Percentiles rank a stretch among this genome's conserved stretches.
phyloP scores from a whole-genome alignment of 2,113 vertebrate genomes.

The Myrmecobius fasciatus region DNA sequence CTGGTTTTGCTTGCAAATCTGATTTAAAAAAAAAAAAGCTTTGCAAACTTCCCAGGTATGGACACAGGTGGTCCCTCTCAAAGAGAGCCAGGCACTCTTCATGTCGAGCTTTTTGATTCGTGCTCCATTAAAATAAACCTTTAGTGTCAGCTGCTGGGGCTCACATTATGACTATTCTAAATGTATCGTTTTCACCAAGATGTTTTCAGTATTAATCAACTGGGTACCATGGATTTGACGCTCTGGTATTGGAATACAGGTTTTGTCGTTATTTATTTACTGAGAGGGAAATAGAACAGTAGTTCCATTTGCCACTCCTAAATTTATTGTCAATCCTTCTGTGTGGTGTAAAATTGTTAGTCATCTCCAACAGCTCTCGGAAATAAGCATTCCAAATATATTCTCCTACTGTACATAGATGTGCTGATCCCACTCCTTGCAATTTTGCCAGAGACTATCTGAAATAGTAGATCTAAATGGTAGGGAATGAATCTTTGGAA shows the following conservation, averaged over 20 bases:
- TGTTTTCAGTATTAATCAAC: constrained; percentile 71
- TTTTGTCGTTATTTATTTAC: constrained; percentile 82
- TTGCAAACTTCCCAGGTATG: constrained; percentile 72
- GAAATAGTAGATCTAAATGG: constrained; percentile 79
- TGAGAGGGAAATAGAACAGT: constrained; percentile 79
- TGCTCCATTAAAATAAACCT: constrained; percentile 76
- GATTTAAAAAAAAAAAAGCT: constrained; percentile 53
- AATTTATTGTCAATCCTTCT: constrained; percentile 82
- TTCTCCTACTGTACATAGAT: constrained; percentile 80
- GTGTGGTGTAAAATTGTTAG: constrained; percentile 81
- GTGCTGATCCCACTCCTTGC: constrained; percentile 77
- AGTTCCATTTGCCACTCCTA: constrained; percentile 83
- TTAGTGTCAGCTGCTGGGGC: constrained; percentile 76
- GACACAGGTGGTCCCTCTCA: constrained; percentile 75
- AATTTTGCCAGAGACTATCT: constrained; percentile 79
- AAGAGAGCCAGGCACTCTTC: constrained; percentile 74
- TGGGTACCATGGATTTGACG: not conserved
- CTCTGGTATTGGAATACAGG: constrained; percentile 56
- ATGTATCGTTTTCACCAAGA: constrained; percentile 72
- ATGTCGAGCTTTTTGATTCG: constrained; percentile 74
- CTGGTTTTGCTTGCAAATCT: constrained; percentile 64
- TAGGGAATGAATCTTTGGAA: constrained; percentile 74
- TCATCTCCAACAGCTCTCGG: constrained; percentile 83
- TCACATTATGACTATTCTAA: constrained; percentile 65
- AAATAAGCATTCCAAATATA: constrained; percentile 87